Percentiles rank a stretch among this genome's conserved stretches.
These are phyloP conservation scores for Enteromius viviparus DNA, from an alignment of 2,797 vertebrate species.

Conservation along the genomic window DNA sequence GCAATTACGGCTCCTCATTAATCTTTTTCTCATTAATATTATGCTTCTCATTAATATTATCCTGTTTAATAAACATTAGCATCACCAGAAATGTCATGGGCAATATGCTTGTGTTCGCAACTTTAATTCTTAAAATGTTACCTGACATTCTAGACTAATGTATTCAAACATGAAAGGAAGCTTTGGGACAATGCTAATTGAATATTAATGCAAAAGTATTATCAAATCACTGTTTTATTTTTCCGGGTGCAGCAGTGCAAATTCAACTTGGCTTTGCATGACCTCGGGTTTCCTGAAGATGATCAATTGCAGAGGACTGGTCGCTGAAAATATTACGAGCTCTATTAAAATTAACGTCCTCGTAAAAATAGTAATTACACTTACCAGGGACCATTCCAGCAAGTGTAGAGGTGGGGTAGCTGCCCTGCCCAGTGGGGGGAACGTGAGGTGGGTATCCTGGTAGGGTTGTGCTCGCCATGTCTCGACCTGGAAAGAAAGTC, in stretches of 20 bases:
- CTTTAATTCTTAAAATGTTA: conserved; percentile 24
- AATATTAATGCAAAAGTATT: not conserved
- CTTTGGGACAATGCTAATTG: not conserved
- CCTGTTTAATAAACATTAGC: conserved; percentile 44
- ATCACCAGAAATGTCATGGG: conserved; percentile 33
- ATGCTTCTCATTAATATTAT: conserved; percentile 39
- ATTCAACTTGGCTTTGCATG: conserved; percentile 54
- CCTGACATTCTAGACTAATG: conserved; percentile 4
- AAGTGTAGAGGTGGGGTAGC: conserved; percentile 96
- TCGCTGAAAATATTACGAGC: conserved; percentile 61
- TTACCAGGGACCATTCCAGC: conserved; percentile 99
- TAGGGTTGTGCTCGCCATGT: conserved; percentile 98
- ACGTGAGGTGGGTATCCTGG: conserved; percentile 98
- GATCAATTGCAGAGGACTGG: conserved; percentile 63
- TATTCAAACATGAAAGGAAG: conserved; percentile 1
- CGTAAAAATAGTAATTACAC: conserved; percentile 74
- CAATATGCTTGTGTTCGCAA: conserved; percentile 35
- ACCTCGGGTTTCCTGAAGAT: conserved; percentile 61
- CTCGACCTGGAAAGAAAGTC: conserved; percentile 87
- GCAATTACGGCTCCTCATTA: conserved; percentile 28
- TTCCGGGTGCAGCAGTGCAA: not conserved
- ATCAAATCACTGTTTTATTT: not conserved
- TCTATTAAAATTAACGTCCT: conserved; percentile 67
- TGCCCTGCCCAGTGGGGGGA: conserved; percentile 98
- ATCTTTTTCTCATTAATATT: conserved; percentile 47